Base-by-base conservation (phyloP, 2,797 vertebrate genomes). In the Sebastes cheni region DNA sequence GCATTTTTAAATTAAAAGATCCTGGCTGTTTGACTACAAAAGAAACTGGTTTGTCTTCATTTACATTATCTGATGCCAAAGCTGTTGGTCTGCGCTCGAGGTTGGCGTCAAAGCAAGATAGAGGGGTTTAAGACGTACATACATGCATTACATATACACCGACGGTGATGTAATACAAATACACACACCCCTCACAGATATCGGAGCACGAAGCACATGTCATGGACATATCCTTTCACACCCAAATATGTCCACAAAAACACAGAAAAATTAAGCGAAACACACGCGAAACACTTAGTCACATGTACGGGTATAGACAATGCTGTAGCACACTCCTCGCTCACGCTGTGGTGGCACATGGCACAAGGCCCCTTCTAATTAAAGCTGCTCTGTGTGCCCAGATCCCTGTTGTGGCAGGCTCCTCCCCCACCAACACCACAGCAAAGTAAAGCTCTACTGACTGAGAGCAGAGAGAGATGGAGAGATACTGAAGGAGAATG, bases 331-430 rank as follows among this genome's bases (percentile, higher is more conserved):
- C 83, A 74, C 78, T 72, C 79, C 52, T 77, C 77, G 83, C 87
- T 86, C 90, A 87, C 60, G 77, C 86, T 67, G 87, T 76, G 85
- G 75, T 90, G 92, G 83, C 91, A 92, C 93, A 94, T 93, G 92
- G 93, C 92, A 93, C 81, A 62, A 83, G 91, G 92, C 91, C 89
- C 88, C 85, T 85, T 93, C 94, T 94, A 95, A 96, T 96, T 95
- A 95, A 96, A 94, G 90, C 89, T 86, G 88, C 88, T 93, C 91
- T 91, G 86, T 95, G 92, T 94, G 83, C 93, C 91, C 91, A 92
- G 85, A 89, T 86, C 84, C 85, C 90, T 80, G 86, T 83, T 74
- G 89, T 89, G 83, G 88, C 73, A 93, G 81, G 75, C 91, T 91
- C 92, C 93, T 85, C 93, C 93, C 92, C 88, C 86, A 85, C 87